phyloP scores from a whole-genome alignment of 2,797 vertebrate species.

The Pseudomugil gertrudae region DNA sequence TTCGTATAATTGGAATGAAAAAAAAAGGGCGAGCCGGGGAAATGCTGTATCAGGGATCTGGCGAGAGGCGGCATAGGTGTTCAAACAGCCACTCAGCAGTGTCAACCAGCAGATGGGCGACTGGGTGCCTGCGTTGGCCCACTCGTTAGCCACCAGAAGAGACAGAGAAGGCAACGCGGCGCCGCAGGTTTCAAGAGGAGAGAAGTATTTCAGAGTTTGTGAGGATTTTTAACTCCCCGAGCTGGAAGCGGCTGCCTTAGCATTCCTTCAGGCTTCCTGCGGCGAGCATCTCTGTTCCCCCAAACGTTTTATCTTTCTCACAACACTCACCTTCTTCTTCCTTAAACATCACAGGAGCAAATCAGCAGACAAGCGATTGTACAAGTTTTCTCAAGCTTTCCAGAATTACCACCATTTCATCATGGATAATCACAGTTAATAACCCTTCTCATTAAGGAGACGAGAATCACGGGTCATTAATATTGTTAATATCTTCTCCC shows the following conservation, averaged over 20 bases:
- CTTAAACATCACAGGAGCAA: conserved; percentile 68
- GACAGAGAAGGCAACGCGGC: conserved; percentile 5
- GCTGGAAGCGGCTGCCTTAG: conserved; percentile 32
- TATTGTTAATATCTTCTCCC: conserved; percentile 80
- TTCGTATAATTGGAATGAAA: conserved; percentile 76
- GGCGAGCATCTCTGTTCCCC: too few species aligned
- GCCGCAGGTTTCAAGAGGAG: conserved; percentile 18
- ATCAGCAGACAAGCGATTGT: conserved; percentile 67
- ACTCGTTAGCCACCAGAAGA: conserved; percentile 57
- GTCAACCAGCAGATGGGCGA: conserved; percentile 67
- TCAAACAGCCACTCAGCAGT: conserved; percentile 71
- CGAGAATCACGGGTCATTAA: conserved; percentile 79
- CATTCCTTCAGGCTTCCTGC: too few species aligned
- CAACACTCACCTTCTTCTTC: conserved; percentile 48
- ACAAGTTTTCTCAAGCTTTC: conserved; percentile 78
- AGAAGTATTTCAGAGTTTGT: conserved; percentile 49
- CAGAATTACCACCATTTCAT: conserved; percentile 76
- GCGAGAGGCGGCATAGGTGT: conserved; percentile 53
- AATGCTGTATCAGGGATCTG: conserved; percentile 75
- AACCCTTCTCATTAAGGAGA: conserved; percentile 80
- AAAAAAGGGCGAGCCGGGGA: conserved; percentile 33
- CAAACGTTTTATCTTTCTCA: conserved; percentile 28
- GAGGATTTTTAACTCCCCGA: conserved; percentile 41
- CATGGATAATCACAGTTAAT: conserved; percentile 82
- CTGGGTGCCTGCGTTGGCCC: conserved; percentile 34